Evolutionary conservation across 2,113 vertebrate species (phyloP), one percentile per base, ranked within the genome.

Genomic region (Clarias batrachus): DNA sequence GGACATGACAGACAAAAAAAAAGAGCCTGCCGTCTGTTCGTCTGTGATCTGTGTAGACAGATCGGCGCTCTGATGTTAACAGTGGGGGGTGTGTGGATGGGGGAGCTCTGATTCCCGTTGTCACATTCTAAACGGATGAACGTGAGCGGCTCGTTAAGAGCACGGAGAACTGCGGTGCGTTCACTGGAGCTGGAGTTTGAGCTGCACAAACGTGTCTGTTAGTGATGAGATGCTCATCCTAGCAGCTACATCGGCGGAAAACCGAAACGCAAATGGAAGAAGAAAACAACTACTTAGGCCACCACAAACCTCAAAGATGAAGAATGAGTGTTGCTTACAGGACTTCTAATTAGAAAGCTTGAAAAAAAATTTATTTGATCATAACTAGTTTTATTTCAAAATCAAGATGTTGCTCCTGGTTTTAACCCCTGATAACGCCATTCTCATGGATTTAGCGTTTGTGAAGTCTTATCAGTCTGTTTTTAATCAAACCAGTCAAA

Each of bases 41-140:
- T 89, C 87, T 92, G 91, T 95, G 93, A 95, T 95, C 90, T 90
- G 89, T 91, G 88, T 90, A 91, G 93, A 95, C 94, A 94, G 94
- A 94, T 94, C 91, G 88, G 91, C 89, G 92, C 92, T 95, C 93
- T 95, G 94, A 95, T 94, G 94, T 93, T 92, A 90, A 86, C 85
- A 83, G 91, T 89, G 88, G 91, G 87, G 88, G 91, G 89, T 87
- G 91, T 90, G 62, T 76, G 92, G 76, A 91, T 88, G 85, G 17
- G 11, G 73, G 1, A 41, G 84, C 82, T 90, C 84, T 74, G 54
- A 87, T 93, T 87, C 91, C 87, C 92, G 89, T 93, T 93, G 94
- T 92, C 93, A 94, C 89, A 91, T 92, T 91, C 92, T 94, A 93
- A 95, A 93, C 88, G 92, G 92, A 91, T 88, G 90, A 90, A 89